A percentile compares a stretch with the other conserved stretches of the same genome.
These are phyloP conservation scores for Aphodius sticticus DNA, from an alignment of 2,888 invertebrate genomes.

Conservation along the genomic window DNA sequence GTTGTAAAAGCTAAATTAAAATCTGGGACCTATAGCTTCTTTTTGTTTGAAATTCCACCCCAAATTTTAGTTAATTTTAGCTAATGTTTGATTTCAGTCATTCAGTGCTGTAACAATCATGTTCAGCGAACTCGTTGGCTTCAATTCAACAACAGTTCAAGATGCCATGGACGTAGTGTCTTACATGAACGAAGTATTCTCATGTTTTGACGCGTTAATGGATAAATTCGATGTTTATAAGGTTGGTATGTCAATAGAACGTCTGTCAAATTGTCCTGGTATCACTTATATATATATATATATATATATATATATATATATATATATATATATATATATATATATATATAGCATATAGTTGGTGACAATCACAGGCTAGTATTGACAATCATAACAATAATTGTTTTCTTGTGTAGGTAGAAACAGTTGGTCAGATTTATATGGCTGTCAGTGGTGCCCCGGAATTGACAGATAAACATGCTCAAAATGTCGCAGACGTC, in stretches of 20 bases:
- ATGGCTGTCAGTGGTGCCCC: conserved; percentile 93
- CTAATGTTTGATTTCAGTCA: conserved; percentile 62
- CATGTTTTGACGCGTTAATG: conserved; percentile 83
- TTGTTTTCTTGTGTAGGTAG: conserved; percentile 69
- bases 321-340: too few relatives aligned
- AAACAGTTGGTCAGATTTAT: conserved; percentile 90
- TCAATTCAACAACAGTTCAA: conserved; percentile 67
- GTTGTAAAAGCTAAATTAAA: too few relatives aligned
- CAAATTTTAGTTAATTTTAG: neutral
- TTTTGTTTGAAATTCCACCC: too few relatives aligned
- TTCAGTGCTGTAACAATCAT: conserved; percentile 81
- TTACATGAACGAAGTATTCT: conserved; percentile 87
- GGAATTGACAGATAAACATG: conserved; percentile 77
- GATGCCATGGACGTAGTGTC: conserved; percentile 81
- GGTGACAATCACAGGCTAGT: too few relatives aligned
- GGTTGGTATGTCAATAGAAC: conserved; percentile 61
- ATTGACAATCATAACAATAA: neutral
- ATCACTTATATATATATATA: too few relatives aligned
- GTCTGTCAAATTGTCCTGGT: neutral
- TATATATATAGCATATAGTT: too few relatives aligned
- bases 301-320: too few relatives aligned
- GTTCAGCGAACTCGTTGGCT: conserved; percentile 76
- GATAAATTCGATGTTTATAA: conserved; percentile 89
- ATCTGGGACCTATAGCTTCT: too few relatives aligned
- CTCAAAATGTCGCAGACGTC: conserved; percentile 79